phyloP scores from a whole-genome alignment of 2,113 vertebrate species.

The Piaya cayana region DNA sequence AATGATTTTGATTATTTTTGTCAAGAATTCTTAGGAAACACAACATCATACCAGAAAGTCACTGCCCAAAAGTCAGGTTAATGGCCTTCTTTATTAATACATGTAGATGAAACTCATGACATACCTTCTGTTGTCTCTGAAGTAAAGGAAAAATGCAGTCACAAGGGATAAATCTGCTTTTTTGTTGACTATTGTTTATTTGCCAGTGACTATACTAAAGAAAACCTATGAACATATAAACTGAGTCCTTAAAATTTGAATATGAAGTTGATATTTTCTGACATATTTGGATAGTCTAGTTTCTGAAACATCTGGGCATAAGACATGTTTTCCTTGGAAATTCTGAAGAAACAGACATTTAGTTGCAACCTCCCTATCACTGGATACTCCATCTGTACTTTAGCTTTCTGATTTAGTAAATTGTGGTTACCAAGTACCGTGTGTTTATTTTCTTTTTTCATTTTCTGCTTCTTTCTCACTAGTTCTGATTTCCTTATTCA shows the following conservation, averaged over 20 bases:
- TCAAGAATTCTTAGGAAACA: background rate
- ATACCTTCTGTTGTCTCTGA: background rate
- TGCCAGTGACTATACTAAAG: background rate
- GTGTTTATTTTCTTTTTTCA: background rate
- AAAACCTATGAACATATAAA: background rate
- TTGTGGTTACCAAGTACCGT: background rate
- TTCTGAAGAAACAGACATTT: background rate
- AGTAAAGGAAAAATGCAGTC: background rate
- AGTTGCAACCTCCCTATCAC: background rate
- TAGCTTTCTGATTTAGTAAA: background rate
- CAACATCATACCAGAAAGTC: background rate
- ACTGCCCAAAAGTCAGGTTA: background rate
- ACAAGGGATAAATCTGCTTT: background rate
- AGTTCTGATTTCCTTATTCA: background rate
- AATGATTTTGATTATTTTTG: background rate
- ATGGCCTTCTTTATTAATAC: background rate
- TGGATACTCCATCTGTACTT: background rate
- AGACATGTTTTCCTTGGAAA: background rate
- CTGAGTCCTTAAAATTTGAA: background rate
- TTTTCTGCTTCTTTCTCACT: background rate
- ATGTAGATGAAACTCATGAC: rapidly evolving
- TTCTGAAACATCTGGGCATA: background rate
- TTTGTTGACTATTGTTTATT: background rate
- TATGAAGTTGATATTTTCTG: background rate
- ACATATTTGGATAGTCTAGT: background rate